phyloP scores from a whole-genome alignment of 1,140 invertebrate species.

The Philopotamus ludificatus region DNA sequence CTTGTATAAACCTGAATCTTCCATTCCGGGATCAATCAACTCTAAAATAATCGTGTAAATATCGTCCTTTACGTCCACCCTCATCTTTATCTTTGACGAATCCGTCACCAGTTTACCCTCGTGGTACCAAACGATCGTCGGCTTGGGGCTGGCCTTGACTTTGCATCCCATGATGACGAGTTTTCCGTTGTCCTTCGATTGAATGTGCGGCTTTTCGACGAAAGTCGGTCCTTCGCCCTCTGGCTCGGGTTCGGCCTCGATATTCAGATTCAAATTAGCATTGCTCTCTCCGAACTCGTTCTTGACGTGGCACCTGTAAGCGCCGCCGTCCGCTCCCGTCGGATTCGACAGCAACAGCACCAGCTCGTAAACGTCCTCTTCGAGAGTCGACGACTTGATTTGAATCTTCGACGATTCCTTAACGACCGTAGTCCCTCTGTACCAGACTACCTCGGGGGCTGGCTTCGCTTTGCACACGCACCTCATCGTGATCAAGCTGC shows the following conservation, averaged over 20 bases:
- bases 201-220: conserved; percentile 92
- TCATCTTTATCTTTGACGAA: conserved; percentile 75
- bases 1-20: conserved; percentile 97
- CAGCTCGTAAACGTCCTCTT: conserved; percentile 87
- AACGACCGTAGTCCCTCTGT: conserved; percentile 80
- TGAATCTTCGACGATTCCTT: conserved; percentile 84
- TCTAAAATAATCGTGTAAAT: conserved; percentile 89
- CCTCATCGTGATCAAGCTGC: conserved; percentile 93
- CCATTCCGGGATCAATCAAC: conserved; percentile 87
- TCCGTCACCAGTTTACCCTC: conserved; percentile 77
- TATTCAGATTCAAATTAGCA: conserved; percentile 97
- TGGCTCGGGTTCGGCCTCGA: conserved; percentile 89
- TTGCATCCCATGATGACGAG: conserved; percentile 97
- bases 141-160: conserved; percentile 90
- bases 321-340: conserved; percentile 89
- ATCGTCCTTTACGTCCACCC: conserved; percentile 78
- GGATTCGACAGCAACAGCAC: conserved; percentile 83
- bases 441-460: conserved; percentile 87
- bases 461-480: conserved; percentile 93
- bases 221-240: conserved; percentile 97
- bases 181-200: conserved; percentile 92
- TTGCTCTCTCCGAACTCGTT: conserved; percentile 98
- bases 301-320: conserved; percentile 94
- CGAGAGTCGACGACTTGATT: conserved; percentile 71
- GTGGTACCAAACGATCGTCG: conserved; percentile 90